phyloP scores from a whole-genome alignment of 2,113 vertebrate species.

The Stictonetta naevosa region DNA sequence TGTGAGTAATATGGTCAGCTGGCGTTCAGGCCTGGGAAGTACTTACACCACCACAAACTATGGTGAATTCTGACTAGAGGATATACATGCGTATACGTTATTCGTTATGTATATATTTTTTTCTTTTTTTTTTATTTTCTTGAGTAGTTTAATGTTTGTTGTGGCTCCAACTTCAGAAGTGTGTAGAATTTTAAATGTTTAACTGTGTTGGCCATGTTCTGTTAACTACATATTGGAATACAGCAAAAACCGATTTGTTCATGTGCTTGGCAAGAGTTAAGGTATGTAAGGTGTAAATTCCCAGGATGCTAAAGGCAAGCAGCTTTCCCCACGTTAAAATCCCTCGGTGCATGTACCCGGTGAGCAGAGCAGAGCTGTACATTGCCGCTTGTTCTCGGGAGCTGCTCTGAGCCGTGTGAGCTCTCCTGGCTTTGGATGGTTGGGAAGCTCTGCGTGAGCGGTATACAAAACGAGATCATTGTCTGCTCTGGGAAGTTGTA shows the following conservation, averaged over 20 bases:
- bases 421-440: neutral
- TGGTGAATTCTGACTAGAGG: neutral
- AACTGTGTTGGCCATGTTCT: neutral
- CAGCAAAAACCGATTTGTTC: neutral
- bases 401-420: neutral
- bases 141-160: neutral
- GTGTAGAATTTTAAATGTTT: neutral
- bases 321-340: neutral
- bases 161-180: neutral
- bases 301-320: neutral
- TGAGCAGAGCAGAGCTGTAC: neutral
- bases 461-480: neutral
- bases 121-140: neutral
- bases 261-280: neutral
- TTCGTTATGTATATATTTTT: neutral
- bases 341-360: neutral
- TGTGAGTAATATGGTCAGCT: neutral
- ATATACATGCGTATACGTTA: neutral
- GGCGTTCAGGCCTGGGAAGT: neutral
- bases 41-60: neutral
- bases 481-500: neutral
- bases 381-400: fast-evolving
- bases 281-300: neutral
- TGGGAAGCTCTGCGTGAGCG: neutral
- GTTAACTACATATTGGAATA: neutral